Conservation (phyloP, 2,888 invertebrate genomes). For the Tridacna crocea region DNA sequence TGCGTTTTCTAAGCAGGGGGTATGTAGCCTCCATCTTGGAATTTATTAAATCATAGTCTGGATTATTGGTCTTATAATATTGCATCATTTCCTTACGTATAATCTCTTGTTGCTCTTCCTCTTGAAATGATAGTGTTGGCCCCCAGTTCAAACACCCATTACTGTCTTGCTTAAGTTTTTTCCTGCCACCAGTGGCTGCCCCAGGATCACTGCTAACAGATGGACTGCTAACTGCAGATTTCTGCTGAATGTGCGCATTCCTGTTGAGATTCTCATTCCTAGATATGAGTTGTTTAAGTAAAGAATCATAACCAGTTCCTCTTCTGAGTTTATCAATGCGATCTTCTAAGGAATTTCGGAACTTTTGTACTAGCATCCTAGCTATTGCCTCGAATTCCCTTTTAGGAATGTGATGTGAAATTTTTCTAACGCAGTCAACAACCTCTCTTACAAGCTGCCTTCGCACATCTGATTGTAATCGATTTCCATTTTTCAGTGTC, state of each 20-base stretch:
- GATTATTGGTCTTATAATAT: background rate
- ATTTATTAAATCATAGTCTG: background rate
- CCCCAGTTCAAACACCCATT: background rate
- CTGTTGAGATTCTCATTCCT: background rate
- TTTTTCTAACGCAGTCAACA: background rate
- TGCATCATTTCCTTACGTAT: background rate
- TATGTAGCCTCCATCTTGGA: background rate
- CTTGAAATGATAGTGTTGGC: background rate
- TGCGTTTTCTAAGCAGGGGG: background rate
- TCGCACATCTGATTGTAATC: too few relatives aligned
- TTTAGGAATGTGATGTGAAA: background rate
- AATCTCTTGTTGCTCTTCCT: background rate
- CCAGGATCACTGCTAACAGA: too few relatives aligned
- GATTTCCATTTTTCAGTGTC: too few relatives aligned
- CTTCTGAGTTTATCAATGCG: background rate
- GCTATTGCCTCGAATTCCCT: background rate
- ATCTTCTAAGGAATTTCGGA: background rate
- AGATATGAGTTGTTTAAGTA: background rate
- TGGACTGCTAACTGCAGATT: background rate
- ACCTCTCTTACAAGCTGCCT: background rate
- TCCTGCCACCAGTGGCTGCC: background rate
- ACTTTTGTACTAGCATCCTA: background rate
- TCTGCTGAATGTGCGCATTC: background rate
- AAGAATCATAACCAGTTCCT: background rate
- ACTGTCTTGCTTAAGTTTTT: background rate